A percentile compares a stretch with the other conserved stretches of the same genome.
Evolutionary conservation across 2,888 invertebrate genomes (phyloP).

Genomic region (Eilema sororculum): DNA sequence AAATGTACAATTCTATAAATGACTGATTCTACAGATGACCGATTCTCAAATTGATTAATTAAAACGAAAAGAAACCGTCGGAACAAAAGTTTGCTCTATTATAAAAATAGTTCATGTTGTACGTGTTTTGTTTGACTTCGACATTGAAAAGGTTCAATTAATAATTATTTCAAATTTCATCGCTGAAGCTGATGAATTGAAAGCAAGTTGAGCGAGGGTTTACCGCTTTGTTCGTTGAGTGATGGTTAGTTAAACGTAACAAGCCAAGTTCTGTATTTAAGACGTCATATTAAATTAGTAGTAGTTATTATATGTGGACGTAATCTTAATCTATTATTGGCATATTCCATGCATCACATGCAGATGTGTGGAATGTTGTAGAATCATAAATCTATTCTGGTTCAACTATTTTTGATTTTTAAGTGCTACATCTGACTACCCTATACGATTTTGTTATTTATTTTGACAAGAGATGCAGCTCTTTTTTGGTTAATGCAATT

Average conservation of each 20-base stretch:
- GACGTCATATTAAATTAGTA: no score
- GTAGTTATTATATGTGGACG: not conserved
- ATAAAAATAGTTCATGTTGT: no score
- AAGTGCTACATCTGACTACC: no score
- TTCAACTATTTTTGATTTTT: not conserved
- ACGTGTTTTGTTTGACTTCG: not conserved
- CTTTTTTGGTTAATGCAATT: not conserved
- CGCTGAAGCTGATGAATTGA: not conserved
- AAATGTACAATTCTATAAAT: no score
- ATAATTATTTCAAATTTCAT: slow-evolving; percentile 1
- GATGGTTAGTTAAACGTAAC: not conserved
- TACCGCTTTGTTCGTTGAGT: not conserved
- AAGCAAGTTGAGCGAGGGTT: not conserved
- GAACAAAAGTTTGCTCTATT: no score
- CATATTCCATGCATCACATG: slow-evolving; percentile 5
- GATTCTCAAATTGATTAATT: no score
- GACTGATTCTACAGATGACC: no score
- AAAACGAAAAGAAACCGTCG: no score
- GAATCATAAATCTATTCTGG: slow-evolving; percentile 8
- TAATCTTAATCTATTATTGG: slow-evolving; percentile 6
- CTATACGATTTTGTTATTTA: no score
- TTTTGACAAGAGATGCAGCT: no score
- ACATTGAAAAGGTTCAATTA: not conserved
- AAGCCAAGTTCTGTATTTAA: not conserved
- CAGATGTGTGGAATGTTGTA: not conserved